phyloP scores from a whole-genome alignment of 2,888 invertebrate species.

The Hymenopus coronatus region DNA sequence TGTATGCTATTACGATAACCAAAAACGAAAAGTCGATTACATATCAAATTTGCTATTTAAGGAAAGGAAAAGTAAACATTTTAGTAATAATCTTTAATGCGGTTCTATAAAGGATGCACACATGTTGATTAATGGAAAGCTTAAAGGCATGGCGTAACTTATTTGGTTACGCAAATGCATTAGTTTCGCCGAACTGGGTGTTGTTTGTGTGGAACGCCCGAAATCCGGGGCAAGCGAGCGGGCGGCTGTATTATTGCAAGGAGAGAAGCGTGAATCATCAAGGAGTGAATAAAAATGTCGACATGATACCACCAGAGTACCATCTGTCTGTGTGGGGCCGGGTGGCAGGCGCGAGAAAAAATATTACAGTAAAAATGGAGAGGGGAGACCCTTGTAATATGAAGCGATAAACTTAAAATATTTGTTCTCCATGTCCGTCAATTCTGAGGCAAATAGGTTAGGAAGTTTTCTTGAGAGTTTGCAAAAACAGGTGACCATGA shows the following conservation, averaged over 20 bases:
- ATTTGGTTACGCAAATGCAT: no score
- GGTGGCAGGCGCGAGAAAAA: not conserved
- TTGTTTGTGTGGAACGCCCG: not conserved
- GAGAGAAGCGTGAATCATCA: conserved; percentile 11
- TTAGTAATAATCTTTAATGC: no score
- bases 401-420: not conserved
- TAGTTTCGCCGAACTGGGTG: not conserved
- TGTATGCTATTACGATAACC: no score
- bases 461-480: not conserved
- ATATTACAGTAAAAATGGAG: not conserved
- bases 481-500: no score
- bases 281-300: conserved; percentile 2
- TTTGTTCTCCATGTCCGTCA: not conserved
- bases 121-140: no score
- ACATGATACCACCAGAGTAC: not conserved
- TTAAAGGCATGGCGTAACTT: no score
- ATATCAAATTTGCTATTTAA: no score
- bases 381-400: not conserved
- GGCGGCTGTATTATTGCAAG: not conserved
- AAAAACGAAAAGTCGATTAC: no score
- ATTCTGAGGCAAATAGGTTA: no score
- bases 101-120: no score
- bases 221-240: not conserved
- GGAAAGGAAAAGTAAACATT: no score
- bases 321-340: not conserved